These are phyloP conservation scores for Sesamia nonagrioides DNA, from an alignment of 1,140 invertebrate species.

Conservation along the genomic window DNA sequence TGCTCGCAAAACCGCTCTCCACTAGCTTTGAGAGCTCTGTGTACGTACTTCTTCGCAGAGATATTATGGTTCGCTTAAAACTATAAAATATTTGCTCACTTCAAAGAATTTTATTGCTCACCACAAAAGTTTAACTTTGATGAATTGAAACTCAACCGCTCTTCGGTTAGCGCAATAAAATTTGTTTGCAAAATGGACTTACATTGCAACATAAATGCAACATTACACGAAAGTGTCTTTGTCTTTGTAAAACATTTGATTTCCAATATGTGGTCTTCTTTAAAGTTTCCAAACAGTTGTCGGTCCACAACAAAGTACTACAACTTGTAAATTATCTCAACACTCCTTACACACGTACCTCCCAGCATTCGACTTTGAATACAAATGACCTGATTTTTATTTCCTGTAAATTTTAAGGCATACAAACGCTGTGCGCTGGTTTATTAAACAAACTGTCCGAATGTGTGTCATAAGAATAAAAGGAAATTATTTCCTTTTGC, in stretches of 20 bases:
- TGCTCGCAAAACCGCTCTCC: conserved; percentile 18
- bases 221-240: background rate
- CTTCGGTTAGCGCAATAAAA: background rate
- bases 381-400: conserved; percentile 52
- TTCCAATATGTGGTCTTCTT: conserved; percentile 29
- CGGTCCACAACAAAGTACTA: conserved; percentile 19
- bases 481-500: conserved; percentile 43
- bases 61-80: conserved; percentile 34
- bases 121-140: conserved; percentile 31
- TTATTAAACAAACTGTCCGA: conserved; percentile 48
- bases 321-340: conserved; percentile 37
- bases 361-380: conserved; percentile 48
- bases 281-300: conserved; percentile 11
- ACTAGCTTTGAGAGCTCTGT: conserved; percentile 18
- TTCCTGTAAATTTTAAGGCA: conserved; percentile 41
- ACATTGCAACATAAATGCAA: background rate
- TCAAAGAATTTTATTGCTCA: conserved; percentile 31
- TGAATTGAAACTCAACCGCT: conserved; percentile 19
- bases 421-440: conserved; percentile 23
- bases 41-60: conserved; percentile 16
- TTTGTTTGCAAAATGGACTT: background rate
- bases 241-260: background rate
- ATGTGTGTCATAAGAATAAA: conserved; percentile 44
- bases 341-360: conserved; percentile 45
- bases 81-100: conserved; percentile 40